Conservation (phyloP, 2,113 vertebrate species). For the Crotalus tigris region DNA sequence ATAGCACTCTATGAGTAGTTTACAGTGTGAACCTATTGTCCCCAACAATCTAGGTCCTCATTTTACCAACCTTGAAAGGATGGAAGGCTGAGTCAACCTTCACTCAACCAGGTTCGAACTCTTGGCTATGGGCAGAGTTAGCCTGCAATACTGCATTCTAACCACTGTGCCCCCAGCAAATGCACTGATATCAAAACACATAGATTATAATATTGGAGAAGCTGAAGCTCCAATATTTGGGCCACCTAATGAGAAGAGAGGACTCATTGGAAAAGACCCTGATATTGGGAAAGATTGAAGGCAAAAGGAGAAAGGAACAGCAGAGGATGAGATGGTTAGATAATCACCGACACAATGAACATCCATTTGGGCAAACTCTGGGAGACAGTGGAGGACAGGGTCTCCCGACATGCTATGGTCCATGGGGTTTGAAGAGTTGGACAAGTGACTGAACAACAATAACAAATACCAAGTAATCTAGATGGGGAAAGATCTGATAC, state of each 20-base stretch:
- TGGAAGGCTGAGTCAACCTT: background rate
- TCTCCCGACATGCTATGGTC: background rate
- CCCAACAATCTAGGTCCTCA: background rate
- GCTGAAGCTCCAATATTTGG: background rate
- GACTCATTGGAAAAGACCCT: background rate
- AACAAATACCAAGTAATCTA: background rate
- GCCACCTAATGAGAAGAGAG: background rate
- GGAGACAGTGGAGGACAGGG: background rate
- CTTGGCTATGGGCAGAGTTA: background rate
- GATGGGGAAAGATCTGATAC: background rate
- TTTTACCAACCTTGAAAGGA: background rate
- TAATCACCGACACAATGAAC: background rate
- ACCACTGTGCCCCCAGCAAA: background rate
- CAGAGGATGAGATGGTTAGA: background rate
- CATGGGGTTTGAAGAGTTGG: background rate
- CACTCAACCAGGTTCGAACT: background rate
- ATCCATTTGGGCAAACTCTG: background rate
- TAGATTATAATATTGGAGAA: background rate
- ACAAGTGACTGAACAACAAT: background rate
- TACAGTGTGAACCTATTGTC: background rate
- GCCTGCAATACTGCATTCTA: background rate
- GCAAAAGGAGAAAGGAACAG: background rate
- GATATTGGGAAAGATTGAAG: background rate
- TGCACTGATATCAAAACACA: background rate
- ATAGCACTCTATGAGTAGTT: background rate